A percentile compares a stretch with the other conserved stretches of the same genome.
Evolutionary conservation across 2,113 vertebrate genomes (phyloP).

Genomic region (Odontophorus gujanensis): DNA sequence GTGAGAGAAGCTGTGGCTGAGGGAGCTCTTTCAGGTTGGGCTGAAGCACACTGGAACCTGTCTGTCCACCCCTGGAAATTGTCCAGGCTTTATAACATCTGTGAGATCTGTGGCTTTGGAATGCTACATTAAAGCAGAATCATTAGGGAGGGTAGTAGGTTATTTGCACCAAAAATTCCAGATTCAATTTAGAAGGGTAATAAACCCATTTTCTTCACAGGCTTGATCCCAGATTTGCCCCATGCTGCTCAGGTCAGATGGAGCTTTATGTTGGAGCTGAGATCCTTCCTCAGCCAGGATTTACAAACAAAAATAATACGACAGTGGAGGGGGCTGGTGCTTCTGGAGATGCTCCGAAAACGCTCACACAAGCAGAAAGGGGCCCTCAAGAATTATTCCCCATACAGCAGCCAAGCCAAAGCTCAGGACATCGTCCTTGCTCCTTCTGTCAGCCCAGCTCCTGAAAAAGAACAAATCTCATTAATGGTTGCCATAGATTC

Average conservation of each 20-base stretch:
- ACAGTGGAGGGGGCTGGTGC: neutral
- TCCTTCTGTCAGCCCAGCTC: neutral
- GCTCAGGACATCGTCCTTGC: neutral
- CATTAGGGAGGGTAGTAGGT: neutral
- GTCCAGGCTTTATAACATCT: neutral
- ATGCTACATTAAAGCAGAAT: neutral
- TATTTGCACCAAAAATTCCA: neutral
- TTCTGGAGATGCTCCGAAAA: neutral
- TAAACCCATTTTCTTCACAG: neutral
- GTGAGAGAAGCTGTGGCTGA: neutral
- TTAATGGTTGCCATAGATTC: rapidly evolving
- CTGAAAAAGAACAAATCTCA: neutral
- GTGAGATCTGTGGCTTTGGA: neutral
- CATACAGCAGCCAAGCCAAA: neutral
- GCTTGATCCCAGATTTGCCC: neutral
- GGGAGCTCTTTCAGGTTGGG: neutral
- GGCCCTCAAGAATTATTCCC: conserved; percentile 29
- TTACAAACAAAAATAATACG: neutral
- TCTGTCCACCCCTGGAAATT: neutral
- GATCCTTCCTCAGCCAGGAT: neutral
- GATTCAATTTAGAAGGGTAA: neutral
- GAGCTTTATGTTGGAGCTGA: neutral
- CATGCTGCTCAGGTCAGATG: neutral
- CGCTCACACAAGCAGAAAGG: neutral
- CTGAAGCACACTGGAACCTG: neutral